Evolutionary conservation across 2,797 vertebrate genomes (phyloP).

Genomic region (Gambusia yucatana): DNA sequence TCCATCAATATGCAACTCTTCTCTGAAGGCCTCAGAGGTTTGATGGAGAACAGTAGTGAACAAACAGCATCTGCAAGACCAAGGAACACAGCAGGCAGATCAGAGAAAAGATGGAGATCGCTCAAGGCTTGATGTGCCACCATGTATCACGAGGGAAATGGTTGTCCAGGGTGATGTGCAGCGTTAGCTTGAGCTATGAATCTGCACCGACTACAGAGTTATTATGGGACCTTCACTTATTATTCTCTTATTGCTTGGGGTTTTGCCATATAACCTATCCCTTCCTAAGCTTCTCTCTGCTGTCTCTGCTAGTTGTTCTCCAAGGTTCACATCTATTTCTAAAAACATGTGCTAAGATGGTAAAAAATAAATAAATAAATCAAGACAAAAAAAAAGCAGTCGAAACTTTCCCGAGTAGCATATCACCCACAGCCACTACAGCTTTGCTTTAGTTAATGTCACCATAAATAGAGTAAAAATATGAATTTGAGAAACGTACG

Average conservation of each 20-base stretch:
- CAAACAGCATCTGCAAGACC: neutral
- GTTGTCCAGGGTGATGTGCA: neutral
- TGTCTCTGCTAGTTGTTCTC: neutral
- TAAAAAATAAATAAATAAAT: no score
- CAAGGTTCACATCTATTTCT: neutral
- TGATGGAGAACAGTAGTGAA: neutral
- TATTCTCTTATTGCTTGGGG: neutral
- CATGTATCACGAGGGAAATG: neutral
- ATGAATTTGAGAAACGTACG: no score
- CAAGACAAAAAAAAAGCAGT: no score
- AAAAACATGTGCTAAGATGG: no score
- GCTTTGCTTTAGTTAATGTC: no score
- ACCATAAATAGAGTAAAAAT: no score
- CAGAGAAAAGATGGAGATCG: neutral
- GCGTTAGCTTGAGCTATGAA: neutral
- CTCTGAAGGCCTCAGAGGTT: neutral
- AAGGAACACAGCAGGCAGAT: neutral
- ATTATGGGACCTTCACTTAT: neutral
- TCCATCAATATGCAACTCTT: neutral
- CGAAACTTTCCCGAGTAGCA: no score
- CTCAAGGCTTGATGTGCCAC: neutral
- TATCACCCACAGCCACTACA: no score
- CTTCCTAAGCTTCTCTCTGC: neutral
- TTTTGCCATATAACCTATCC: neutral
- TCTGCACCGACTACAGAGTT: neutral